Conservation (phyloP, 2,113 vertebrate genomes). For the Parus major region DNA sequence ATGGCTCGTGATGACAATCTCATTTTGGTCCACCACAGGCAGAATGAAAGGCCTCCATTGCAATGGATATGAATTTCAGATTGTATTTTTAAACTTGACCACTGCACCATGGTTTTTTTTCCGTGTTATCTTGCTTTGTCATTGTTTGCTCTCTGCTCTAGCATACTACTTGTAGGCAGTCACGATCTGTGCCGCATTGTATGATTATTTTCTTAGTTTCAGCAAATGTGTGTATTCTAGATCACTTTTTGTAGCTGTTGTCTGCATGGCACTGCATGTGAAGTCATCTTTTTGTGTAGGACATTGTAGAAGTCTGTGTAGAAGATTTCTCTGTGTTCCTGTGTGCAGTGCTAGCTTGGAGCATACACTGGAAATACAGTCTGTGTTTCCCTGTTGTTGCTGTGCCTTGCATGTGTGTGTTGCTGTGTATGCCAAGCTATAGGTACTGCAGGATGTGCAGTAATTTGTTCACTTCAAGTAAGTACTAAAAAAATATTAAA, state of each 20-base stretch:
- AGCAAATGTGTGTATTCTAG: background rate
- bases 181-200: background rate
- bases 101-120: constrained; percentile 41
- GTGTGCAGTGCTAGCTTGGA: background rate
- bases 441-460: background rate
- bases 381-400: background rate
- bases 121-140: constrained; percentile 11
- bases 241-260: background rate
- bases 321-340: background rate
- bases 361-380: background rate
- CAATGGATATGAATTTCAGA: constrained; percentile 34
- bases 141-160: constrained; percentile 4
- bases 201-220: constrained; percentile 21
- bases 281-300: background rate
- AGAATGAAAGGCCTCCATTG: constrained; percentile 38
- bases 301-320: background rate
- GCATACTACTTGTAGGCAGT: background rate
- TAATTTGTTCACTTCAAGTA: constrained; percentile 18
- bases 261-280: constrained; percentile 64
- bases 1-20: constrained; percentile 22
- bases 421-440: constrained; percentile 28
- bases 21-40: background rate
- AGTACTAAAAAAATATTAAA: background rate
- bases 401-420: background rate
- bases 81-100: constrained; percentile 75